phyloP scores from a whole-genome alignment of 2,113 vertebrate species.

The Albula goreensis region DNA sequence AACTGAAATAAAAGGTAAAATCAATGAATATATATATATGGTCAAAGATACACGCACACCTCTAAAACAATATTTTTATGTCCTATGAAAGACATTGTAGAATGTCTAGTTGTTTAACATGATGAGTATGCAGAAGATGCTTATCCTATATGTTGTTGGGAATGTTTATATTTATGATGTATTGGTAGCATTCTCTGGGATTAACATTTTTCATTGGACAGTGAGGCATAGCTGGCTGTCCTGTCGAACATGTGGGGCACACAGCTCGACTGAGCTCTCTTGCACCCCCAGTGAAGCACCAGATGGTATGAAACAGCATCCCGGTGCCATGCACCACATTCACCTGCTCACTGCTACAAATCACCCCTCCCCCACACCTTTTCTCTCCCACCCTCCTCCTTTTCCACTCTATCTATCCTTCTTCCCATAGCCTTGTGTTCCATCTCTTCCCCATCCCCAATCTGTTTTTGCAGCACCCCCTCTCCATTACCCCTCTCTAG shows the following conservation, averaged over 20 bases:
- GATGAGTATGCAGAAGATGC: not conserved
- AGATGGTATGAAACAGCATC: not conserved
- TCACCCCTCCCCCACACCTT: not conserved
- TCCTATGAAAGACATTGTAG: not conserved
- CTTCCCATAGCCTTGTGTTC: not conserved
- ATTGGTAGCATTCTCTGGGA: not conserved
- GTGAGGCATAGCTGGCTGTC: constrained; percentile 15
- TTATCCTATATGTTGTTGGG: not conserved
- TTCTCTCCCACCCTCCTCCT: constrained; percentile 18
- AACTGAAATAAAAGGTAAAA: not conserved
- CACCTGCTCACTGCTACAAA: constrained; percentile 5
- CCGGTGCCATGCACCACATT: not conserved
- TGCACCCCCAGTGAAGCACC: not conserved
- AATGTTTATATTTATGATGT: not conserved
- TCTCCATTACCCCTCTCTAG: not conserved
- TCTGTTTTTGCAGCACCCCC: not conserved
- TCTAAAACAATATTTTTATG: not conserved
- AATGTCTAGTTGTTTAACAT: not conserved
- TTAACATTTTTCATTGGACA: not conserved
- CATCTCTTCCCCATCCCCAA: not conserved
- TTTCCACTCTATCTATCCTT: constrained; percentile 1
- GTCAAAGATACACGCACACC: not conserved
- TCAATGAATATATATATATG: not conserved
- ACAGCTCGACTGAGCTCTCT: not conserved
- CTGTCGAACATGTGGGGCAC: not conserved